Percentiles rank a stretch among this genome's conserved stretches.
These are phyloP conservation scores for Sturnus vulgaris DNA, from an alignment of 2,113 vertebrate species.

Conservation along the genomic window DNA sequence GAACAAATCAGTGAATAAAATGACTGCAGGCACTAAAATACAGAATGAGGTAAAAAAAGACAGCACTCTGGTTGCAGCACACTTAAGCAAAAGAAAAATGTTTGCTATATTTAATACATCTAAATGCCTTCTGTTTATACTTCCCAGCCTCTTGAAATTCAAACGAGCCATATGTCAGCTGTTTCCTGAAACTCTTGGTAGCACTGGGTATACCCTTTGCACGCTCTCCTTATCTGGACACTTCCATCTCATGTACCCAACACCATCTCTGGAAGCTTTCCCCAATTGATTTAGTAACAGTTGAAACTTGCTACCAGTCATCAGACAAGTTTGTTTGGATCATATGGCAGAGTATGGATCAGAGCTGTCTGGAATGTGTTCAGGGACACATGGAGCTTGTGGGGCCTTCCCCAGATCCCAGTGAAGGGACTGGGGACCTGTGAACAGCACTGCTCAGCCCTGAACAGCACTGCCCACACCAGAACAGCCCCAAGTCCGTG, in stretches of 20 bases:
- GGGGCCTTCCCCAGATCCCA: not conserved
- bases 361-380: not conserved
- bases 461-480: not conserved
- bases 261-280: not conserved
- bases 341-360: not conserved
- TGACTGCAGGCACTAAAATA: not conserved
- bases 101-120: not conserved
- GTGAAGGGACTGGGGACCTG: not conserved
- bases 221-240: not conserved
- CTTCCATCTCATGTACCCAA: not conserved
- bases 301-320: constrained; percentile 7
- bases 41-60: not conserved
- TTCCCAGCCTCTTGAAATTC: not conserved
- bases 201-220: not conserved
- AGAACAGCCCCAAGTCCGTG: fast-evolving
- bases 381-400: fast-evolving
- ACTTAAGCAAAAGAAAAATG: not conserved
- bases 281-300: not conserved
- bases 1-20: not conserved
- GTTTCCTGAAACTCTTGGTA: not conserved
- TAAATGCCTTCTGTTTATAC: fast-evolving
- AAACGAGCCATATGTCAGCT: fast-evolving
- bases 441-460: fast-evolving
- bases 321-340: not conserved
- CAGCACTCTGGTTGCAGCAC: fast-evolving